Evolutionary conservation across 1,140 invertebrate species (phyloP).

Genomic region (Oryctes rhinoceros): DNA sequence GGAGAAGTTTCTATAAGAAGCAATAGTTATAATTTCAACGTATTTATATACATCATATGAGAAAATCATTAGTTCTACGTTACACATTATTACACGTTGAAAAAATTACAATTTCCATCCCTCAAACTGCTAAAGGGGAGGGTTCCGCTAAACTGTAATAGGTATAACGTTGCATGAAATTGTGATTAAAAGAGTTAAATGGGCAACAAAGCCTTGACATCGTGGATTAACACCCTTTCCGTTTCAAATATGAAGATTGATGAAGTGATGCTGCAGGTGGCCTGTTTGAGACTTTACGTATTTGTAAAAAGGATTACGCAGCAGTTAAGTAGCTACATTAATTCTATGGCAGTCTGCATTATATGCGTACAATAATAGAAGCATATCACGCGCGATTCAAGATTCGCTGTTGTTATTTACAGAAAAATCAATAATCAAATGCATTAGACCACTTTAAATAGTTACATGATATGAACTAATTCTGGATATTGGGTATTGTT

Average conservation of each 20-base stretch:
- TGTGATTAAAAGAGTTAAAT: slow-evolving; percentile 57
- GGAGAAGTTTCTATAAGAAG: too few species aligned
- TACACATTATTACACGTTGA: background rate
- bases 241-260: slow-evolving; percentile 51
- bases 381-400: too few species aligned
- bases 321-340: slow-evolving; percentile 14
- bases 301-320: slow-evolving; percentile 32
- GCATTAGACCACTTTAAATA: too few species aligned
- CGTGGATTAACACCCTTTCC: slow-evolving; percentile 53
- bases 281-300: slow-evolving; percentile 40
- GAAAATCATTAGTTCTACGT: too few species aligned
- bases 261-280: slow-evolving; percentile 53
- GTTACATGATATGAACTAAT: too few species aligned
- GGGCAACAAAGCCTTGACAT: slow-evolving; percentile 54
- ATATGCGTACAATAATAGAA: too few species aligned
- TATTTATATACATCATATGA: too few species aligned
- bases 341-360: background rate
- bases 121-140: background rate
- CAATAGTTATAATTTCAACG: too few species aligned
- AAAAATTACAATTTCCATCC: slow-evolving; percentile 1
- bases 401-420: too few species aligned
- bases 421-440: too few species aligned
- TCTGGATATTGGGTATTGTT: too few species aligned
- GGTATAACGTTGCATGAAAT: slow-evolving; percentile 59
- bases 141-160: slow-evolving; percentile 51